Evolutionary conservation across 2,888 invertebrate species (phyloP).

Genomic region (Geophilus truncorum): DNA sequence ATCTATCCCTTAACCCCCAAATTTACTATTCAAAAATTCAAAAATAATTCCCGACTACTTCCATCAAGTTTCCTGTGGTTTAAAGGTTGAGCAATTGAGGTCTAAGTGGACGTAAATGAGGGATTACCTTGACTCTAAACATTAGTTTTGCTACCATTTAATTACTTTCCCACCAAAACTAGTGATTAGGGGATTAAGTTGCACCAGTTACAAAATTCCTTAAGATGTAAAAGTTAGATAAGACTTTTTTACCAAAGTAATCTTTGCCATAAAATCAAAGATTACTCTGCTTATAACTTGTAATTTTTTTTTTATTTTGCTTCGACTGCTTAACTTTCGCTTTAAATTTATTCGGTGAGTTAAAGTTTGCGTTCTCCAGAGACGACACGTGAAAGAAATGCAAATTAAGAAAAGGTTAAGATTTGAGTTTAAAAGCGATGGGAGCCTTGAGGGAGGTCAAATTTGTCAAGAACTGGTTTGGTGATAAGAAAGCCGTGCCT

Average conservation of each 20-base stretch:
- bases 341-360: not conserved
- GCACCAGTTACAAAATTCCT: not conserved
- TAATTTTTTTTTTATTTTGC: no score
- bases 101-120: not conserved
- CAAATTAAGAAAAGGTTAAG: not conserved
- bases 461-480: not conserved
- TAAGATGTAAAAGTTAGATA: not conserved
- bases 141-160: not conserved
- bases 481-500: not conserved
- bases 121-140: not conserved
- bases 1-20: no score
- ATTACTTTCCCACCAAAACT: not conserved
- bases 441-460: not conserved
- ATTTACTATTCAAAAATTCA: no score
- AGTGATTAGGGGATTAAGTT: not conserved
- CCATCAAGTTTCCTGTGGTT: not conserved
- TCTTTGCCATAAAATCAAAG: not conserved
- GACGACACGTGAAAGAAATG: not conserved
- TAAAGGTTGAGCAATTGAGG: not conserved
- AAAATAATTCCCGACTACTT: not conserved
- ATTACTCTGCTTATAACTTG: no score
- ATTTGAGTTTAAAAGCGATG: not conserved
- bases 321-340: no score
- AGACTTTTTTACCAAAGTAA: not conserved
- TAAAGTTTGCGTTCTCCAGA: not conserved